These are phyloP conservation scores for Sminthopsis crassicaudata DNA, from an alignment of 2,113 vertebrate genomes.

Conservation along the genomic window DNA sequence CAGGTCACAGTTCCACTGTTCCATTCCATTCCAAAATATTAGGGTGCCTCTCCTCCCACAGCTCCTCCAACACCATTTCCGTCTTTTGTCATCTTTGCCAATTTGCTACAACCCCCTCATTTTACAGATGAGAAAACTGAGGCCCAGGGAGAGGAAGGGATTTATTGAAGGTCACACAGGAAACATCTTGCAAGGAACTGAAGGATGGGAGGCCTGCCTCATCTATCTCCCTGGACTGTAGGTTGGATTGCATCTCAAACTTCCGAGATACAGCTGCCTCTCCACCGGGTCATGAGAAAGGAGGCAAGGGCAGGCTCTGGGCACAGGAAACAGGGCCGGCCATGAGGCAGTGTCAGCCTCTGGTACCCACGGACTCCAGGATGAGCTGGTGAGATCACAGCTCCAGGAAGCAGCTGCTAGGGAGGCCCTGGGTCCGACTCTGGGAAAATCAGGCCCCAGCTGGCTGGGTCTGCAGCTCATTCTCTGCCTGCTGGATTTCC, in stretches of 20 bases:
- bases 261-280: conserved; percentile 67
- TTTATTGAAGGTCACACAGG: not conserved
- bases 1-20: not conserved
- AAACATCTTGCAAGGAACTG: not conserved
- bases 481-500: conserved; percentile 6
- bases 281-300: conserved; percentile 79
- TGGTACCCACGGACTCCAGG: conserved; percentile 80
- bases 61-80: not conserved
- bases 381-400: conserved; percentile 83
- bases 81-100: not conserved
- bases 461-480: conserved; percentile 59
- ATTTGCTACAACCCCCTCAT: not conserved
- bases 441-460: conserved; percentile 80
- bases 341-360: conserved; percentile 70
- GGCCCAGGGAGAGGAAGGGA: not conserved
- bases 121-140: not conserved
- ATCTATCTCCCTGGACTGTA: conserved; percentile 27
- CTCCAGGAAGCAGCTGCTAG: conserved; percentile 87
- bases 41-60: not conserved
- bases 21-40: not conserved
- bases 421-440: conserved; percentile 70
- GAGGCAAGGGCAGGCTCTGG: conserved; percentile 60
- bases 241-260: conserved; percentile 53
- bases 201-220: not conserved
- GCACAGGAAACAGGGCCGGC: conserved; percentile 77